phyloP scores from a whole-genome alignment of 2,888 invertebrate genomes.

The Brachypalpus laphriformis region DNA sequence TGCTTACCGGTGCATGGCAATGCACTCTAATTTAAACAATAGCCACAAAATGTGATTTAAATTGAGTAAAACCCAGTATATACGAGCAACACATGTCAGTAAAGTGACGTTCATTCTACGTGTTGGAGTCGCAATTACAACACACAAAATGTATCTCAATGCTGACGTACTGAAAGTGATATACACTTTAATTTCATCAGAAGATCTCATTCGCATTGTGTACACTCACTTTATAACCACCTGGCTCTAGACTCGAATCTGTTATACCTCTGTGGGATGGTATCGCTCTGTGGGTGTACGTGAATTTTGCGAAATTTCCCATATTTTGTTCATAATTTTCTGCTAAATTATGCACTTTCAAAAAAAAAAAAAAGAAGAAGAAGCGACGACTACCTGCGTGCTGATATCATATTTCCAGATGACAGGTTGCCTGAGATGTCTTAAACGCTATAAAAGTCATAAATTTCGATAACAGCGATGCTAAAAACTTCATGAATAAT shows the following conservation, averaged over 20 bases:
- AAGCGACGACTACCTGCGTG: no score
- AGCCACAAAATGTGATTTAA: constrained; percentile 34
- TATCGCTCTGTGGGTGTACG: constrained; percentile 18
- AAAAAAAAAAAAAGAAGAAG: constrained; percentile 30
- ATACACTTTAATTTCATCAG: constrained; percentile 51
- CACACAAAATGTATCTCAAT: constrained; percentile 36
- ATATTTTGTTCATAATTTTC: constrained; percentile 9
- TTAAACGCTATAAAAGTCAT: not conserved
- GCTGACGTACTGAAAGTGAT: constrained; percentile 57
- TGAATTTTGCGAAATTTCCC: constrained; percentile 10
- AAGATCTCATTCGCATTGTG: constrained; percentile 40
- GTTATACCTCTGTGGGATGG: not conserved
- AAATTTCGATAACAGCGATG: not conserved
- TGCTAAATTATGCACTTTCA: constrained; percentile 48
- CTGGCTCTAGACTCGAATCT: not conserved
- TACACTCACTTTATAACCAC: not conserved
- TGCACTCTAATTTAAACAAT: constrained; percentile 33
- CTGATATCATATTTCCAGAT: constrained; percentile 39
- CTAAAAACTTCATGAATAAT: not conserved
- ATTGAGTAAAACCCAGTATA: constrained; percentile 42
- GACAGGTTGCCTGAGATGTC: constrained; percentile 8
- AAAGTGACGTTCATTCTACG: constrained; percentile 10
- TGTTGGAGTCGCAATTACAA: constrained; percentile 20
- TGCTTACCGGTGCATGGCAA: not conserved
- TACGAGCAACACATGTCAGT: not conserved